phyloP scores from a whole-genome alignment of 2,797 vertebrate genomes.

The Tympanoctomys barrerae region DNA sequence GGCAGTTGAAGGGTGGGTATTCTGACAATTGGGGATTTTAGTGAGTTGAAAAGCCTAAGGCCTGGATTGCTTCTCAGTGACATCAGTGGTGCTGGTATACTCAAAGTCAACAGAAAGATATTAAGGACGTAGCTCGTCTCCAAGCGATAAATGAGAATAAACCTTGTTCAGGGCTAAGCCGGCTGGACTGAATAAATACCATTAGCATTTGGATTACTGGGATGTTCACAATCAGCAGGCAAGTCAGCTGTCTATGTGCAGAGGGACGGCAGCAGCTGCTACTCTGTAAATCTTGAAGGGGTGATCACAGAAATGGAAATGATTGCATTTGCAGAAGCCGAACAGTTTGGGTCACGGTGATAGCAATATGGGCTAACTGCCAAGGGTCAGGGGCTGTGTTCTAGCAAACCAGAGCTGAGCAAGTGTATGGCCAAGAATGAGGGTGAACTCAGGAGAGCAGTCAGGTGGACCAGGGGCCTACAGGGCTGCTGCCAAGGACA shows the following conservation, averaged over 20 bases:
- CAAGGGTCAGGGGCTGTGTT: slow-evolving; percentile 58
- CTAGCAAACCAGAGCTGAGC: slow-evolving; percentile 50
- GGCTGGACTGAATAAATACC: slow-evolving; percentile 82
- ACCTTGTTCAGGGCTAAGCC: slow-evolving; percentile 80
- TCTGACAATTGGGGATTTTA: background rate
- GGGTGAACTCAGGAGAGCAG: background rate
- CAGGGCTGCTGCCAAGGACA: background rate
- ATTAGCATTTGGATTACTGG: slow-evolving; percentile 65
- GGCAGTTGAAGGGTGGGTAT: background rate
- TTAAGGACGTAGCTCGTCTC: slow-evolving; percentile 77
- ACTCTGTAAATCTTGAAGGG: slow-evolving; percentile 38
- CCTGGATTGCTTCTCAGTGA: background rate
- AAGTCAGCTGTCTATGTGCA: slow-evolving; percentile 73
- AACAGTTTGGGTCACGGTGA: slow-evolving; percentile 57
- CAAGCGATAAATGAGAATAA: slow-evolving; percentile 79
- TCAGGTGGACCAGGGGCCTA: background rate
- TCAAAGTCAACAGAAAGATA: slow-evolving; percentile 79
- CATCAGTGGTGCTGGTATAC: background rate
- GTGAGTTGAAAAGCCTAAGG: background rate
- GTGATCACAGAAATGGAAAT: slow-evolving; percentile 65
- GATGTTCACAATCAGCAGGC: slow-evolving; percentile 73
- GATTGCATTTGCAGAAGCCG: slow-evolving; percentile 4
- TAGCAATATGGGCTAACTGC: slow-evolving; percentile 37
- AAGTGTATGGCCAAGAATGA: background rate
- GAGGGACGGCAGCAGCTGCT: slow-evolving; percentile 72